Percentiles rank a stretch among this genome's conserved stretches.
Evolutionary conservation across 2,797 vertebrate genomes (phyloP).

Genomic region (Anolis apletophallus): DNA sequence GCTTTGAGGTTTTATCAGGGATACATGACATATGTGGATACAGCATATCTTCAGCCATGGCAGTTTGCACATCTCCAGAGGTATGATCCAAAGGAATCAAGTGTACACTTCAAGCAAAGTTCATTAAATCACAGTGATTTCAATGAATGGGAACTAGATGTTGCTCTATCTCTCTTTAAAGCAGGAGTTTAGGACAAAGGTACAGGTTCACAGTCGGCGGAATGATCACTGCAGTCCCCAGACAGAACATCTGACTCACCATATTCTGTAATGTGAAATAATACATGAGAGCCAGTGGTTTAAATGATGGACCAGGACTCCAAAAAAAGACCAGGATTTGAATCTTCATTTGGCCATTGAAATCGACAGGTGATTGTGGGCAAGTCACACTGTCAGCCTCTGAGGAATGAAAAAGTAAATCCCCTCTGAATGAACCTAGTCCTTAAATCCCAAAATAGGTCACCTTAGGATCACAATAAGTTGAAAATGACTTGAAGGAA

Average conservation of each 20-base stretch:
- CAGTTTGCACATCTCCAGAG: not conserved
- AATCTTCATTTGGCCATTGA: too few relatives aligned
- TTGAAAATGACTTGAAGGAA: too few relatives aligned
- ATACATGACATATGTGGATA: not conserved
- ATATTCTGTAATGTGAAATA: not conserved
- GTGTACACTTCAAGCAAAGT: not conserved
- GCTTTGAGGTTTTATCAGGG: not conserved
- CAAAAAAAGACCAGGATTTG: too few relatives aligned
- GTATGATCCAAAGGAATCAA: not conserved
- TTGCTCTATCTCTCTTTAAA: not conserved
- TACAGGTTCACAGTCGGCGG: not conserved
- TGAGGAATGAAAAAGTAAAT: too few relatives aligned
- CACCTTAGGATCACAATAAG: too few relatives aligned
- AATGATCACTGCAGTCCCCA: too few relatives aligned
- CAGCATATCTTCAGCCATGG: not conserved
- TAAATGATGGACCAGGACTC: too few relatives aligned
- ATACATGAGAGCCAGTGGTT: too few relatives aligned
- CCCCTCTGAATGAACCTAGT: too few relatives aligned
- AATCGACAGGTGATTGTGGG: too few relatives aligned
- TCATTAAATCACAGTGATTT: not conserved
- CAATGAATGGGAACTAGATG: not conserved
- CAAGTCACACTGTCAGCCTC: too few relatives aligned
- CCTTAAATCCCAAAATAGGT: too few relatives aligned
- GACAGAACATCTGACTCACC: not conserved
- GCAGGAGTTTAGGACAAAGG: not conserved